These are phyloP conservation scores for Bubalus kerabau DNA, from an alignment of 2,113 vertebrate species.

Conservation along the genomic window DNA sequence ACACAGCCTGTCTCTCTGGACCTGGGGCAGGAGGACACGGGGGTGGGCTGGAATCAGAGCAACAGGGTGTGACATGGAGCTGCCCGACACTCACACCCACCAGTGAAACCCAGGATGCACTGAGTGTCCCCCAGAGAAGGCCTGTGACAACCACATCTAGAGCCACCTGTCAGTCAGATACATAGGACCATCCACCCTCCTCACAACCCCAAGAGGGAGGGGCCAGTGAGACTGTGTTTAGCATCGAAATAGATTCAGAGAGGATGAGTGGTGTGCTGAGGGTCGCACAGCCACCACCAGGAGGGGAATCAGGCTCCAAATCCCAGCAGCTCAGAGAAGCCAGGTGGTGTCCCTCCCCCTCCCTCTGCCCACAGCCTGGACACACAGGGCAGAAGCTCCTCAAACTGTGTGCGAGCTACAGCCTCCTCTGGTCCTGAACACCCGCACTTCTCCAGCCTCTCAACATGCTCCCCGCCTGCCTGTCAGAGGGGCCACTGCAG, in stretches of 20 bases:
- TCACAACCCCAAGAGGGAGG: background rate
- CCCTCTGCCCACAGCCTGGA: background rate
- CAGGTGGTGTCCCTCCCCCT: fast-evolving
- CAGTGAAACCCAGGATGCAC: background rate
- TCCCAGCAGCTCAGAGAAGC: background rate
- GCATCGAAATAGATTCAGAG: background rate
- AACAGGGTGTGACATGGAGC: background rate
- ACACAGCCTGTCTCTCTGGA: too few relatives aligned
- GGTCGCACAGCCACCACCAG: background rate
- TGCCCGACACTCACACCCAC: background rate
- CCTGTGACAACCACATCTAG: background rate
- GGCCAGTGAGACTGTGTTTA: background rate
- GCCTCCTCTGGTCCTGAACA: background rate
- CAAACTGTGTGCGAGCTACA: fast-evolving
- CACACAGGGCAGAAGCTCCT: background rate
- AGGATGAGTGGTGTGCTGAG: background rate
- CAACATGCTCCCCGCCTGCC: fast-evolving
- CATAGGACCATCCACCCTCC: background rate
- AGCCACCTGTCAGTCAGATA: background rate
- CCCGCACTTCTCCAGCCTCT: background rate
- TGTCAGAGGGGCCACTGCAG: background rate
- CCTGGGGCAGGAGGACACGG: fast-evolving
- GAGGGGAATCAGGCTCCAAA: too few relatives aligned
- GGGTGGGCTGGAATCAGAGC: background rate
- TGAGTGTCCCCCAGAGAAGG: background rate